Conservation (phyloP, 53 echinoderm and acorn worm genomes). For the Mesocentrotus franciscanus region DNA sequence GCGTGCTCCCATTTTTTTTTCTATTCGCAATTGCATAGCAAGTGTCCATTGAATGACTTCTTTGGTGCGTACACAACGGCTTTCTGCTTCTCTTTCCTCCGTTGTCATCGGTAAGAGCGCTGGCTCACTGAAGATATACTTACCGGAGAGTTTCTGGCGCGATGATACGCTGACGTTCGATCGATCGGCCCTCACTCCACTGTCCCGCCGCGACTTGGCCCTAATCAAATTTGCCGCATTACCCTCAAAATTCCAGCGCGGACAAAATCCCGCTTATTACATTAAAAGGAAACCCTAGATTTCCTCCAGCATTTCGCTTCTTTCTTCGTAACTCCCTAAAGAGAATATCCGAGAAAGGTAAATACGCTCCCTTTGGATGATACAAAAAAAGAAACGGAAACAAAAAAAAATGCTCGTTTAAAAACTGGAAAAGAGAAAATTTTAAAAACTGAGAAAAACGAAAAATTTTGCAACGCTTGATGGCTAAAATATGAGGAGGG, state of each 20-base stretch:
- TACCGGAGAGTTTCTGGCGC: constrained; percentile 22
- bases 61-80: neutral
- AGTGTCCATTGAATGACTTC: constrained; percentile 45
- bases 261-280: constrained; percentile 82
- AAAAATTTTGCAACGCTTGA: neutral
- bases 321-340: constrained; percentile 52
- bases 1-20: neutral
- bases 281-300: constrained; percentile 88
- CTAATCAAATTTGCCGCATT: constrained; percentile 87
- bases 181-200: constrained; percentile 49
- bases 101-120: neutral
- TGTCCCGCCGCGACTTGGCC: constrained; percentile 25
- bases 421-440: neutral
- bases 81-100: neutral
- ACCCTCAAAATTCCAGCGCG: constrained; percentile 82
- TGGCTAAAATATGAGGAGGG: neutral
- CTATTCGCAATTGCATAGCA: neutral
- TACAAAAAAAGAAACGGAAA: constrained; percentile 35
- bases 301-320: constrained; percentile 50
- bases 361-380: constrained; percentile 31
- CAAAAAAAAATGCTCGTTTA: neutral
- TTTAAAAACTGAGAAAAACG: neutral
- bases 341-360: constrained; percentile 56
- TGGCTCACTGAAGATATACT: neutral
- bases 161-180: constrained; percentile 54